Base-by-base conservation (phyloP, 2,888 invertebrate genomes). In the Eustalomyia histrio region DNA sequence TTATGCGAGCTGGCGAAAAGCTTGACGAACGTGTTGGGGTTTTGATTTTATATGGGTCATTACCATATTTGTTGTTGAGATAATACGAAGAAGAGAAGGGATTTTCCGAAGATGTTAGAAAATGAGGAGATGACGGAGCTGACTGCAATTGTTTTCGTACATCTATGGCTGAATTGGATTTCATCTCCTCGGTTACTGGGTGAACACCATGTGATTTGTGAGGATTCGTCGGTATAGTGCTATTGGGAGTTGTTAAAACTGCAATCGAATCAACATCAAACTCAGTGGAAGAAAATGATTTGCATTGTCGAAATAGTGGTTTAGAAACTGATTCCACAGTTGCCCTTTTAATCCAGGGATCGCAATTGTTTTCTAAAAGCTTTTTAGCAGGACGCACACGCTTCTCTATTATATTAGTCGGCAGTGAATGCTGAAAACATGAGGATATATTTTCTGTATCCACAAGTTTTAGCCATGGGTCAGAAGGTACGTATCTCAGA, bases 381-480 rank as follows among this genome's bases (percentile, higher is more conserved):
- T 2, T 1, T 17, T 53, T 53, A 9, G 21, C 9, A n/a, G 35
- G 6, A 39, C 14, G 29, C 1, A 55, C 17, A 65, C 29, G 24
- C 5, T 52, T 33, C n/a, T 24, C 43, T 35, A 47, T 6, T 24
- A 8, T 68, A 16, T 24, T 18, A 4, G 39, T 14, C 3, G 60
- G 17, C 10, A 35, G 10, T 12, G 18, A 60, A 17, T 39, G 24
- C 74, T 83, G 14, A 76, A 55, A 2, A 69, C 61, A 39, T 12
- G 29, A 29, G 12, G 39, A 24, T 17, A 52, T 47, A 67, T 71
- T 74, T 39, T 85, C 84, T 60, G 39, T 58, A 21, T 86, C 86
- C 2, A 87, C 82, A 85, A 89, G 87, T 84, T 89, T 90, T 17
- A 89, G 85, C 91, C 90, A 91, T n/a, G 91, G 90, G 85, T 91